Percentiles rank a stretch among this genome's conserved stretches.
These are phyloP conservation scores for Lithophane leautieri DNA, from an alignment of 2,888 invertebrate genomes.

Conservation along the genomic window DNA sequence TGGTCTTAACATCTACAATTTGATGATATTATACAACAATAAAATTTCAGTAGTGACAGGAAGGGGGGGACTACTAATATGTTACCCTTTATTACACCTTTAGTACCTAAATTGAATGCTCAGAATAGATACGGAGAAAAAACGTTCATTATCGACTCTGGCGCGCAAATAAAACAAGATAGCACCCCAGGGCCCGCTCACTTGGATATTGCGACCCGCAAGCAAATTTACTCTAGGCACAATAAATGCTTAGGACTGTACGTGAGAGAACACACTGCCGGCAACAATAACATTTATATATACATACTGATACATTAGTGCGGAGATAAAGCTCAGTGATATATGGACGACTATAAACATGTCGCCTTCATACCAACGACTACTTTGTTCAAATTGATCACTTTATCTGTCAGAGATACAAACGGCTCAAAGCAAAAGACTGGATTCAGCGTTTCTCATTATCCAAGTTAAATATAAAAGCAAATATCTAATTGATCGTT, in stretches of 20 bases:
- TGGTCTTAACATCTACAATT: slow-evolving; percentile 70
- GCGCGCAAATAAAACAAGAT: slow-evolving; percentile 87
- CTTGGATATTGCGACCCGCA: slow-evolving; percentile 88
- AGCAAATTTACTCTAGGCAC: slow-evolving; percentile 89
- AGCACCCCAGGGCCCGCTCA: slow-evolving; percentile 84
- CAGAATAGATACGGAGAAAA: slow-evolving; percentile 81
- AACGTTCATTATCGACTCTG: slow-evolving; percentile 87
- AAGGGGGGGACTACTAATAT: slow-evolving; percentile 72
- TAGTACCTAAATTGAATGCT: slow-evolving; percentile 85
- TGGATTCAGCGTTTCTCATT: slow-evolving; percentile 45
- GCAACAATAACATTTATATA: slow-evolving; percentile 79
- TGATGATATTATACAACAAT: slow-evolving; percentile 76
- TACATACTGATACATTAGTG: slow-evolving; percentile 73
- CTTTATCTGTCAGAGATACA: slow-evolving; percentile 50
- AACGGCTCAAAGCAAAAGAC: slow-evolving; percentile 39
- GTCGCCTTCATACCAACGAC: slow-evolving; percentile 54
- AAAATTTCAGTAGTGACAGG: slow-evolving; percentile 76
- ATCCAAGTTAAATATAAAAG: slow-evolving; percentile 48
- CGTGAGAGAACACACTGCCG: slow-evolving; percentile 76
- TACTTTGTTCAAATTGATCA: slow-evolving; percentile 59
- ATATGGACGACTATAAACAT: slow-evolving; percentile 56
- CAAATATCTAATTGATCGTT: slow-evolving; percentile 62
- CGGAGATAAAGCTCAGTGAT: slow-evolving; percentile 62
- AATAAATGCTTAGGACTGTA: slow-evolving; percentile 86
- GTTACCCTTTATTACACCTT: slow-evolving; percentile 83